Evolutionary conservation across 2,888 invertebrate genomes (phyloP), one percentile per base, ranked within the genome.

Genomic region (Punctoribates punctum): DNA sequence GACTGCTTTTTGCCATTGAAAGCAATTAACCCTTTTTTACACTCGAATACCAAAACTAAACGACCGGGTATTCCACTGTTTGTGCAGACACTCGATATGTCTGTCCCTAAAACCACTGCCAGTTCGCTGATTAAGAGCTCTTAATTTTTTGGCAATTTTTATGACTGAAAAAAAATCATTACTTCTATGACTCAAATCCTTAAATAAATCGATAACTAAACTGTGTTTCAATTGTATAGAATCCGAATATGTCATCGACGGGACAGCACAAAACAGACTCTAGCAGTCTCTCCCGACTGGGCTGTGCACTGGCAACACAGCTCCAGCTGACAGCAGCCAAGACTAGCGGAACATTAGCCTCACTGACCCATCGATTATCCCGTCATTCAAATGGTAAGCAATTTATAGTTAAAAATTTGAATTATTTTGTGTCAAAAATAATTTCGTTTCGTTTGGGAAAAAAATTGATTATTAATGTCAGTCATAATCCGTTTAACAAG

Each of bases 251-350:
- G 72, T 72, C 72, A 72, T n/a, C 72, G n/a, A 51, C 51, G 51
- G 46, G 42, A 72, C 34, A 38, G n/a, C 72, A 72, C 15, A 72
- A 72, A 4, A 20, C 25, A 25, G 34, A 72, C 38, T 27, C 38
- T 3, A 42, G 15, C 17, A 25, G 77, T n/a, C 73, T 79, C 72
- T 76, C 79, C 0, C 57, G 77, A 34, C 72, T 79, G 65, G 79
- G 79, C 23, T 74, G 79, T 17, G 79, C 79, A 48, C 75, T 79
- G 65, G 78, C 78, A 54, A 79, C 77, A 42, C 79, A 79, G 11
- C 75, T 79, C n/a, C 79, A 79, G 57, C 74, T 78, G 60, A 78
- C 77, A 62, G 78, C 77, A 62, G 74, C 77, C 70, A 73, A 77
- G 46, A 77, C 79, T 23, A 77, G 77, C 57, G 79, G 78, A 17